Base-by-base conservation (phyloP, 2,113 vertebrate genomes). In the Fukomys damarensis region DNA sequence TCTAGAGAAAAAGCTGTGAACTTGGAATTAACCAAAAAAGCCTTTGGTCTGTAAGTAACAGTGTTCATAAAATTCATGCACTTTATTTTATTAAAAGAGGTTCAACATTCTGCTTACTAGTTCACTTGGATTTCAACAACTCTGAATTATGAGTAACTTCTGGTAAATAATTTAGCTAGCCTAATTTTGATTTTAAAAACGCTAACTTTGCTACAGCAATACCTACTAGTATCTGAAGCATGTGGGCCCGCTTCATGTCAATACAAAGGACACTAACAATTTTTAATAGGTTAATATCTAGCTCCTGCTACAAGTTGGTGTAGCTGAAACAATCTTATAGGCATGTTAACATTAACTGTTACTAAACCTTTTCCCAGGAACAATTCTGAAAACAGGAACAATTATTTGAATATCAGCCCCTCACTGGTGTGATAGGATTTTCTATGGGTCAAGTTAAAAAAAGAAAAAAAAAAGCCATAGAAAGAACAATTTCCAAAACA, bases 11-110 rank as follows among this genome's bases (percentile, higher is more conserved):
- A 76, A 87, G 41, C 6, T 94, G 32, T 91, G 49, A 92, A 76
- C 30, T 76, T 89, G 26, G 58, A 77, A 91, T 58, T 83, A 92
- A 92, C 0, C 83, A 49, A 96, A 87, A 91, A 94, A 87, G 38
- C 1, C 35, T 46, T 59, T 61, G 54, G 26, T 52, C 35, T 93
- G 28, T 19, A 68, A 46, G 20, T 92, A 92, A 83, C 0, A 91
- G 24, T 41, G n/a, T 12, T 54, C 41, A 63, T 24, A 74, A 72
- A 86, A 6, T 43, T 41, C 7, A 58, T 30, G 35, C 20, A 59
- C 4, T 74, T 93, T 12, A 76, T 68, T 94, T 93, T 91, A 54
- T 24, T 24, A 92, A 65, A 66, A 91, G n/a, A 91, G 13, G 41
- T 17, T 38, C 92, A 38, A 56, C 70, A 83, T 54, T 68, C 56